These are phyloP conservation scores for Esox masquinongy DNA, from an alignment of 2,797 vertebrate species.

Conservation along the genomic window DNA sequence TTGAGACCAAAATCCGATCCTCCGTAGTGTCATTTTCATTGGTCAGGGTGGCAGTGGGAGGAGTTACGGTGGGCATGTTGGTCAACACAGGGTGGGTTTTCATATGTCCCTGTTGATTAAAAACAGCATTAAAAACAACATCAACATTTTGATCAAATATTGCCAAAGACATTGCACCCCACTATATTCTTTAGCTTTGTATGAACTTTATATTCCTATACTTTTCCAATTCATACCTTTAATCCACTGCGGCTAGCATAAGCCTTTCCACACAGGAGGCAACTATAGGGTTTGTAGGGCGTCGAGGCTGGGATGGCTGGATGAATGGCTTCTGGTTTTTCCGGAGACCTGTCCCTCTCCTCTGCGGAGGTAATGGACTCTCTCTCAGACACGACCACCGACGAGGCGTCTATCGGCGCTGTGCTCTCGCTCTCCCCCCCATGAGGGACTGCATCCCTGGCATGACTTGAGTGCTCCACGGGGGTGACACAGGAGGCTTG, in stretches of 20 bases:
- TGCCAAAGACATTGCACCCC: background rate
- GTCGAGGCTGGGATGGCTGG: slow-evolving; percentile 31
- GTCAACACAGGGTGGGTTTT: slow-evolving; percentile 73
- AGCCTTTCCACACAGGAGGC: slow-evolving; percentile 80
- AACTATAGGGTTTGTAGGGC: slow-evolving; percentile 78
- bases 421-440: slow-evolving; percentile 41
- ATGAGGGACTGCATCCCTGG: background rate
- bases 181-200: background rate
- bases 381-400: slow-evolving; percentile 37
- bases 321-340: slow-evolving; percentile 39
- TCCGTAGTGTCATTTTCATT: slow-evolving; percentile 61
- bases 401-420: slow-evolving; percentile 32
- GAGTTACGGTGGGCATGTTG: slow-evolving; percentile 60
- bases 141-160: background rate
- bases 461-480: slow-evolving; percentile 25
- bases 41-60: slow-evolving; percentile 58
- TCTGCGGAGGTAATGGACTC: slow-evolving; percentile 40
- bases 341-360: slow-evolving; percentile 49
- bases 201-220: background rate
- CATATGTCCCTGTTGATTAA: slow-evolving; percentile 76
- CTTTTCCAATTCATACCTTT: slow-evolving; percentile 66
- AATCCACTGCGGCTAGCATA: slow-evolving; percentile 83
- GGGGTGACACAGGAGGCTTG: slow-evolving; percentile 31
- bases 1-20: slow-evolving; percentile 42
- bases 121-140: slow-evolving; percentile 36